phyloP scores from a whole-genome alignment of 1,140 invertebrate species.

The Trinorchestia longiramus region DNA sequence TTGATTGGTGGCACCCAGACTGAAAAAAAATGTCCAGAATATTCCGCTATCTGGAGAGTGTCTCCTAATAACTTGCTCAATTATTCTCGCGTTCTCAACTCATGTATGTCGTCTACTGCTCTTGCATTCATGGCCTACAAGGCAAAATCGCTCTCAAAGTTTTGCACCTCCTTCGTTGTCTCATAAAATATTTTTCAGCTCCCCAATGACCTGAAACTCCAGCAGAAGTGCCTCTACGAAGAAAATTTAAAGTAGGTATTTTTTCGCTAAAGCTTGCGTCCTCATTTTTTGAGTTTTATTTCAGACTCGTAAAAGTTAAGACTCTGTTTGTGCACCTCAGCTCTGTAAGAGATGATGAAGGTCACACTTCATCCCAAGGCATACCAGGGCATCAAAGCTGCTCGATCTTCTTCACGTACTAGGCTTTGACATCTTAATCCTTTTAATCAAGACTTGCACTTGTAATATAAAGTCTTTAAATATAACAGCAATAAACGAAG shows the following conservation, averaged over 20 bases:
- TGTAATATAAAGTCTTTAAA: not conserved
- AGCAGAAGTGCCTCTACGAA: not conserved
- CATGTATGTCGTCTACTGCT: no score
- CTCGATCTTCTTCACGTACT: not conserved
- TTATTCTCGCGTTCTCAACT: no score
- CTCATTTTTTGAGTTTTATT: not conserved
- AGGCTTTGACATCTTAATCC: not conserved
- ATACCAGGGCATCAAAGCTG: not conserved
- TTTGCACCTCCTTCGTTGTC: not conserved
- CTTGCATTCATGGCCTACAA: no score
- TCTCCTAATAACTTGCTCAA: no score
- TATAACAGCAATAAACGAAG: not conserved
- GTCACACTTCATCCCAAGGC: not conserved
- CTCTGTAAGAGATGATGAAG: not conserved
- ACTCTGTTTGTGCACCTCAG: not conserved
- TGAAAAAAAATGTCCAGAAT: no score
- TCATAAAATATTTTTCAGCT: not conserved
- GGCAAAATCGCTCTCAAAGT: not conserved
- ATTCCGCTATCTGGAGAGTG: no score
- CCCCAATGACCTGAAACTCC: not conserved
- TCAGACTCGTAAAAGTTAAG: not conserved
- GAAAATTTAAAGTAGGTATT: not conserved
- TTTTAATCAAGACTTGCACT: not conserved
- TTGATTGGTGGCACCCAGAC: no score
- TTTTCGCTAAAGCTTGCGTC: not conserved